A percentile compares a stretch with the other conserved stretches of the same genome.
Evolutionary conservation across 2,797 vertebrate genomes (phyloP).

Genomic region (Cyprinodon diabolis): DNA sequence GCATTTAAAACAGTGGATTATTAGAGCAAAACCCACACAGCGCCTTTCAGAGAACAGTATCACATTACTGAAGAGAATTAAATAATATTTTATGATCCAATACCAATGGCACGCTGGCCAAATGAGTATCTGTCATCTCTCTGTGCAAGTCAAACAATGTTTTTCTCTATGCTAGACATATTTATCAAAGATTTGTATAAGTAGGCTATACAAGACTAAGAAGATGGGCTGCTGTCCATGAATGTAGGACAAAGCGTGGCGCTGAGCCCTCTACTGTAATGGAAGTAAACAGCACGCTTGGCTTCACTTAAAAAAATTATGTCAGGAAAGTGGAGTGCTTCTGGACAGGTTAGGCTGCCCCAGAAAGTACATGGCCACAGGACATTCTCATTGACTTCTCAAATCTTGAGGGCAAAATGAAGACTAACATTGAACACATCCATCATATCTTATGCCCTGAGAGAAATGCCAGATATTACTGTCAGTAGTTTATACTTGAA

Average conservation of each 20-base stretch:
- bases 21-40: constrained; percentile 54
- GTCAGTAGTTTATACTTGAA: constrained; percentile 15
- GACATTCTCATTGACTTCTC: constrained; percentile 21
- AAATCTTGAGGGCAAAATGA: constrained; percentile 8
- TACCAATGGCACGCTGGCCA: constrained; percentile 27
- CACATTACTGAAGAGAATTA: constrained; percentile 51
- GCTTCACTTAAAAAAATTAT: constrained; percentile 29
- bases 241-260: constrained; percentile 25
- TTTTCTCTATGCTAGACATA: constrained; percentile 31
- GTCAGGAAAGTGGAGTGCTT: constrained; percentile 11
- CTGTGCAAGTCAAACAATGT: constrained; percentile 28
- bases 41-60: constrained; percentile 47
- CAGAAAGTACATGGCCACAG: constrained; percentile 9
- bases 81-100: constrained; percentile 49
- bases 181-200: constrained; percentile 40
- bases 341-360: constrained; percentile 19
- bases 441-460: constrained; percentile 6
- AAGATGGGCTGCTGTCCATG: constrained; percentile 22
- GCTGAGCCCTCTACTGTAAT: constrained; percentile 6
- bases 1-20: constrained; percentile 72
- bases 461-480: constrained; percentile 18
- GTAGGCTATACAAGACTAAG: constrained; percentile 39
- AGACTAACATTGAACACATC: constrained; percentile 11
- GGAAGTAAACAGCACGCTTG: constrained; percentile 18
- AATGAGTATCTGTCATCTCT: constrained; percentile 32